Base-by-base conservation (phyloP, 2,888 invertebrate species). In the Eurytoma adleriae region DNA sequence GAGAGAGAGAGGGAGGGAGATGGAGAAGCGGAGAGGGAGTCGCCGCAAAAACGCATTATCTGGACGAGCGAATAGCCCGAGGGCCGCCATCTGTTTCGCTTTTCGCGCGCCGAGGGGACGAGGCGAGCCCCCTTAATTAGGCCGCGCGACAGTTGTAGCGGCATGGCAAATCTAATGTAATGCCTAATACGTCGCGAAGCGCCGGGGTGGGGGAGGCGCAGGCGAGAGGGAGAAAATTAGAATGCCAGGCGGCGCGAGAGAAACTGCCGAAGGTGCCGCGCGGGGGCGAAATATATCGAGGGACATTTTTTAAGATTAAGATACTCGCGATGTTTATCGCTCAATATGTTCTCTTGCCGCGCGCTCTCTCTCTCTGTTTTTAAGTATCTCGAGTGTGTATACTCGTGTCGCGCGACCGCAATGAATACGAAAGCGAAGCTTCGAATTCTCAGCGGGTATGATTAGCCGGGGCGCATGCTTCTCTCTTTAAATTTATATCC, bases 61-160 rank as follows among this genome's bases (percentile, higher is more conserved):
- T 86, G 84, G 81, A 24, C 10, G 48, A 30, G 40, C 48, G 4
- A 7, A 68, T 88, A 85, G 90, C 89, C 89, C 83, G 85, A 87
- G 88, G 90, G 89, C 81, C 86, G 86, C 89, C 90, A 90, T 90
- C 90, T 90, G 90, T 89, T 89, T 88, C 87, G 85, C 24, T 74
- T 54, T 20, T 73, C 24, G 18, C 30, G 5, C 50, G 14, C 52
- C 20, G 59, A n/a, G 64, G 30, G 57, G 18, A 52, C 7, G 18
- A 20, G 27, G 30, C 20, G 48, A 30, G 30, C 68, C 77, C 86
- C 87, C 87, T 87, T 88, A 90, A 90, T 90, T 89, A 90, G 87
- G 84, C 85, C 85, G 56, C 18, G 52, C 27, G 88, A 87, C 87
- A 87, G 88, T 88, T 87, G 88, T 86, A 86, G 78, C 82, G 87